phyloP scores from a whole-genome alignment of 1,140 invertebrate genomes.

The Scaptomyza hsui region DNA sequence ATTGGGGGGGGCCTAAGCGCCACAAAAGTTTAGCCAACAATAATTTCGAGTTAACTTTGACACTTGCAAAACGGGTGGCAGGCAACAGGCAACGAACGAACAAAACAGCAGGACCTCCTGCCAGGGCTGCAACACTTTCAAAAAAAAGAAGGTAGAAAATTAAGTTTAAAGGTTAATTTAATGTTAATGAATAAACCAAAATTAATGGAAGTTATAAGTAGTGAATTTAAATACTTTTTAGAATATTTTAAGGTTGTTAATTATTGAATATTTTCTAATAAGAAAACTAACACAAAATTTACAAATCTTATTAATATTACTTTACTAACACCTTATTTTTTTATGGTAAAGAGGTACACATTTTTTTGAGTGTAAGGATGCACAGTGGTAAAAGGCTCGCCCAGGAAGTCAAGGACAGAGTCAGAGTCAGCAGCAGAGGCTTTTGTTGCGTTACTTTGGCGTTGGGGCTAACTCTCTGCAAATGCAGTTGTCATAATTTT shows the following conservation, averaged over 20 bases:
- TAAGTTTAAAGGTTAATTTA: no score
- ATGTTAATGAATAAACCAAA: no score
- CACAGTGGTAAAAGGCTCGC: neutral
- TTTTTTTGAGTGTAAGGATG: conserved; percentile 2
- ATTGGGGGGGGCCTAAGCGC: conserved; percentile 55
- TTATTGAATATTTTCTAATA: no score
- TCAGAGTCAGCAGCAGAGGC: conserved; percentile 10
- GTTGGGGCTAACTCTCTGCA: conserved; percentile 74
- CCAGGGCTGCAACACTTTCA: neutral
- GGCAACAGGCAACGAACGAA: conserved; percentile 35
- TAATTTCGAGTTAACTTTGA: conserved; percentile 82
- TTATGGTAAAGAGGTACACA: no score
- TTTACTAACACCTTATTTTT: no score
- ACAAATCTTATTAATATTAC: no score
- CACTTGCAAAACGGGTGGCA: conserved; percentile 70
- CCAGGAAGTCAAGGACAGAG: neutral
- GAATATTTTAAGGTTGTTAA: no score
- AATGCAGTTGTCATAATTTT: conserved; percentile 82
- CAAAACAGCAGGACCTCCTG: conserved; percentile 21
- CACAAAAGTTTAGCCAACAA: conserved; percentile 82
- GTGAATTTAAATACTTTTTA: no score
- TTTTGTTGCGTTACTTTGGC: conserved; percentile 24
- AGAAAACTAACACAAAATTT: no score
- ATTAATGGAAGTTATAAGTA: no score
- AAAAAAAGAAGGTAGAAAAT: no score